Base-by-base conservation (phyloP, 1,140 invertebrate genomes). In the Apis cerana region DNA sequence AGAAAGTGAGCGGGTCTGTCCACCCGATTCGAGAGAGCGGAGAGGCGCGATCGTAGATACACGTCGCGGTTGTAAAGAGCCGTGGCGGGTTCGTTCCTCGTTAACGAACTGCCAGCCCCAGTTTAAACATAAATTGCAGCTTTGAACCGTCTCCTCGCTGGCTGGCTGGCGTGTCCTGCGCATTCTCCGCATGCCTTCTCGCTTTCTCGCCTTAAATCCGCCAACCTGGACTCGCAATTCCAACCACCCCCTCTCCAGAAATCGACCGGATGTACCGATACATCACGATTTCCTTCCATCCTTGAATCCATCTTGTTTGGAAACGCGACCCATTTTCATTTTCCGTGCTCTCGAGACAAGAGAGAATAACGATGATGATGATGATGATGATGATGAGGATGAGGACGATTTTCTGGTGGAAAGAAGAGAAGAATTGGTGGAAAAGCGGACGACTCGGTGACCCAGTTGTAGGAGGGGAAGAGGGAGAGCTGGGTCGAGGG, bases 121-220 rank as follows among this genome's bases (percentile, higher is more conserved):
- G 84, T 90, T 43, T 90, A 89, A 88, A 83, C 89, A 86, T 90
- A 90, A 90, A 89, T 90, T 88, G 89, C 84, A 86, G 84, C 85
- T 90, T 90, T 86, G 88, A 88, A 69, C 64, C 80, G 83, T 89
- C 81, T 78, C 82, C 76, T 64, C 13, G 56, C 56, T 61, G 33
- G 33, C 33, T 33, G 33, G 33, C 2, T 72, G 75, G 75, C 80
- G 72, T 75, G 79, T 82, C n/a, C 56, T 67, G 69, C 11, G 67
- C 75, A 67, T 67, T 71, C 74, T 50, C 64, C 50, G 82, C 77
- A 64, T 52, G 59, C 77, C 43, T 75, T 65, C 78, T 80, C 85
- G 80, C 81, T 85, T 85, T 89, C 85, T 85, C 88, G 72, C 83
- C n/a, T 65, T 69, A 33, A 33, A 33, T 33, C 33, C 33, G 2